phyloP scores from a whole-genome alignment of 1,140 invertebrate genomes.

The Zophobas morio region DNA sequence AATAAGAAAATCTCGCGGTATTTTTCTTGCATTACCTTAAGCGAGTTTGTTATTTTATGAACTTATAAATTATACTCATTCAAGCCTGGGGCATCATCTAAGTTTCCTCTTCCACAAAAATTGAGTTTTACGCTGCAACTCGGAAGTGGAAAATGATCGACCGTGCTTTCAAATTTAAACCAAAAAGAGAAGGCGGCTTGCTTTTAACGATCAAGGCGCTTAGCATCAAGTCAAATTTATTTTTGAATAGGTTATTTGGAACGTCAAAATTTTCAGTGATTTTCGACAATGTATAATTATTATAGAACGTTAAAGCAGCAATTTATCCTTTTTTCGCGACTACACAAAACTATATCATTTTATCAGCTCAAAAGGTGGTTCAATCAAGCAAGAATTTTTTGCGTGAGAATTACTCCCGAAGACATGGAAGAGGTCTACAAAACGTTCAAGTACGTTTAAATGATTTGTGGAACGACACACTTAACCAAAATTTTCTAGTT shows the following conservation, averaged over 20 bases:
- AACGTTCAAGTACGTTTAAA: slow-evolving; percentile 1
- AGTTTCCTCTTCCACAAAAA: not conserved
- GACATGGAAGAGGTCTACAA: slow-evolving; percentile 3
- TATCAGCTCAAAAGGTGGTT: slow-evolving; percentile 15
- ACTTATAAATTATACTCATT: slow-evolving; percentile 1
- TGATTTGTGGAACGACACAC: not conserved
- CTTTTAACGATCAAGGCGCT: no score
- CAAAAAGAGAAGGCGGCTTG: no score
- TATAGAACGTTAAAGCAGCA: not conserved
- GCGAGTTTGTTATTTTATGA: slow-evolving; percentile 4
- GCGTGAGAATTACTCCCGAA: not conserved
- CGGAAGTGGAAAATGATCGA: not conserved
- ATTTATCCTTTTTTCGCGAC: slow-evolving; percentile 3
- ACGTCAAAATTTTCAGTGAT: not conserved
- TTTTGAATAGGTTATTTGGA: no score
- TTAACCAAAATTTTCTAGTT: not conserved
- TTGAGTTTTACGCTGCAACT: not conserved
- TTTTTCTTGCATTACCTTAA: slow-evolving; percentile 1
- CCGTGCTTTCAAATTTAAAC: not conserved
- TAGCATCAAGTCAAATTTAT: no score
- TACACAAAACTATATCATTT: slow-evolving; percentile 4
- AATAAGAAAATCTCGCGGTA: slow-evolving; percentile 17
- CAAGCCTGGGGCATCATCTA: not conserved
- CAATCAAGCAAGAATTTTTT: slow-evolving; percentile 1
- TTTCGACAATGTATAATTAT: not conserved